Base-by-base conservation (phyloP, 2,113 vertebrate genomes). In the Tretioscincus oriximinensis region DNA sequence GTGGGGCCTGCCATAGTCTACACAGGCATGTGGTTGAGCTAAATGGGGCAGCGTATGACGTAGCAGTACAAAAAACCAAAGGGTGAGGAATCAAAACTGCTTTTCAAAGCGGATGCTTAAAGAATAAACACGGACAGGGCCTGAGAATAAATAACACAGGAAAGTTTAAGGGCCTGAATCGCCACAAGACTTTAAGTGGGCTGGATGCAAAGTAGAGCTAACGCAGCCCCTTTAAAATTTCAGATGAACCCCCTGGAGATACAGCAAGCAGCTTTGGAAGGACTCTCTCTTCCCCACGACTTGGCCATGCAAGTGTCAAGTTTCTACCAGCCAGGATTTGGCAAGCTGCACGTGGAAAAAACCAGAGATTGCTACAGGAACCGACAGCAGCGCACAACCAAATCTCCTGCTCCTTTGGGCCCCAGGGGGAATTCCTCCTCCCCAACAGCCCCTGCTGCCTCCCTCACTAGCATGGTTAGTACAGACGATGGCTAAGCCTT, bases 381-480 rank as follows among this genome's bases (percentile, higher is more conserved):
- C 92, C 96, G 97, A 92, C 96, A 94, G 64, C 97, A 96, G 64
- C 94, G 96, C 90, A 85, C 97, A 83, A 95, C 93, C 21, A 95
- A 96, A 72, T 99, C 98, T 8, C 98, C 98, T 87, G 98, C 94
- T 2, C 96, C 97, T 29, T 11, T 76, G 1, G 94, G 95, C 82
- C 97, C 96, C 84, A 86, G 95, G 90, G 96, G 96, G 76, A 97
- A 91, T 76, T 92, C 97, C 61, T 94, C 95, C 86, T 98, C 98
- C 83, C 98, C 98, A 82, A 98, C 98, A 74, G 93, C 95, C 31
- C 94, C 95, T 2, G 88, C 94, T 66, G 96, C 95, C 78, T 88
- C 97, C 24, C 95, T 99, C 77, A 99, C 98, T 1, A 99, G 97
- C 91, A 98, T 99, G 97, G 98, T 99, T 80, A 95, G 97, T 90